Evolutionary conservation across 2,113 vertebrate genomes (phyloP).

Genomic region (Sarotherodon lohbergeri): DNA sequence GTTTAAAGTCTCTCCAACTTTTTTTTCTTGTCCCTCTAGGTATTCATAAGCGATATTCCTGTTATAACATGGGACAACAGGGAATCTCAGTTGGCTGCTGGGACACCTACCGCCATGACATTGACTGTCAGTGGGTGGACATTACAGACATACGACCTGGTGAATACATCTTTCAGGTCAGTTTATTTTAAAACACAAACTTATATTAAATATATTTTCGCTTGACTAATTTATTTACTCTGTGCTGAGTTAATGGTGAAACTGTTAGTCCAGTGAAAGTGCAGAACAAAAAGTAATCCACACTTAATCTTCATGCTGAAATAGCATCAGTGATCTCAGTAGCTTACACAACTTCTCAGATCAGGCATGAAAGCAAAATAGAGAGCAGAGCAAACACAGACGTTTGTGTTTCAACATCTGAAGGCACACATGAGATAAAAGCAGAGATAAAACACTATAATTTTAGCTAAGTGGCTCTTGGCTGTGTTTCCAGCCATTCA

Average conservation of each 20-base stretch:
- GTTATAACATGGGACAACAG: slow-evolving; percentile 97
- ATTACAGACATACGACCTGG: slow-evolving; percentile 88
- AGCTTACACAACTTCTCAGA: background rate
- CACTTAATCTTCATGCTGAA: background rate
- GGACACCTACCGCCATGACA: slow-evolving; percentile 97
- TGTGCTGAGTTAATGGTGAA: background rate
- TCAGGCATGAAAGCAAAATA: background rate
- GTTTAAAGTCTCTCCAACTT: background rate
- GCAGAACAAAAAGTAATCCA: background rate
- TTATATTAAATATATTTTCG: background rate
- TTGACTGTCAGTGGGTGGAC: slow-evolving; percentile 98
- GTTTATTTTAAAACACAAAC: background rate
- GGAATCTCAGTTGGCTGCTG: slow-evolving; percentile 94
- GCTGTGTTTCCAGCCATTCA: slow-evolving; percentile 32
- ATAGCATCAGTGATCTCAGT: background rate
- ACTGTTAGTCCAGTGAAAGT: background rate
- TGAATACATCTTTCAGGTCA: slow-evolving; percentile 94
- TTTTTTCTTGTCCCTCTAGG: slow-evolving; percentile 58
- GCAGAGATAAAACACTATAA: slow-evolving; percentile 59
- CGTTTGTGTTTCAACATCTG: slow-evolving; percentile 33
- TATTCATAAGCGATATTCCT: slow-evolving; percentile 82
- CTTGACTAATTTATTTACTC: background rate
- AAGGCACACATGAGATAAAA: slow-evolving; percentile 41
- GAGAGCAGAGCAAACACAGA: background rate
- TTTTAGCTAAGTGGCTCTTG: slow-evolving; percentile 55